Conservation (phyloP, 2,888 invertebrate genomes). For the Netelia fuscicornis region DNA sequence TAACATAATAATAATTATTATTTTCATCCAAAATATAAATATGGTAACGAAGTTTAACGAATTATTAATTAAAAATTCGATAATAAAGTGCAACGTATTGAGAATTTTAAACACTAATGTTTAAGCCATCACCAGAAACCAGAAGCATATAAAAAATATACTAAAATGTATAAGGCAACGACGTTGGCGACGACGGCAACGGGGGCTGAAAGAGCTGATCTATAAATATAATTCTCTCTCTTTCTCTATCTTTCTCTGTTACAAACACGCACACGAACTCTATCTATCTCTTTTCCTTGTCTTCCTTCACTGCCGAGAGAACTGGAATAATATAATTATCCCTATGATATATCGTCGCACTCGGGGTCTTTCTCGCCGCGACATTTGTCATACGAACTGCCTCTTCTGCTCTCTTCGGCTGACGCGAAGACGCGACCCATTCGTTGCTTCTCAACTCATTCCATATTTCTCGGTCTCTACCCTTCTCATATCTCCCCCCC, state of each 20-base stretch:
- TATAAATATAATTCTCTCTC: slow-evolving; percentile 43
- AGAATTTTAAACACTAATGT: too few relatives aligned
- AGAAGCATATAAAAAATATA: too few relatives aligned
- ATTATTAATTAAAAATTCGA: too few relatives aligned
- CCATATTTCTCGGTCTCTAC: slow-evolving; percentile 53
- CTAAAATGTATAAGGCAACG: slow-evolving; percentile 43
- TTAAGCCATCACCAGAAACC: too few relatives aligned
- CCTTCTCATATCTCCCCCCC: slow-evolving; percentile 24
- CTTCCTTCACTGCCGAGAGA: slow-evolving; percentile 64
- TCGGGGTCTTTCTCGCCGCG: slow-evolving; percentile 75
- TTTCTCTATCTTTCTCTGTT: too few relatives aligned
- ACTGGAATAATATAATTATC: slow-evolving; percentile 83
- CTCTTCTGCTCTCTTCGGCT: slow-evolving; percentile 64
- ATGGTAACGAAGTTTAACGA: too few relatives aligned
- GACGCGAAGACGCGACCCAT: slow-evolving; percentile 75
- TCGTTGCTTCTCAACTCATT: slow-evolving; percentile 70
- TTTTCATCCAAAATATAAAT: too few relatives aligned
- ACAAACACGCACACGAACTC: background rate
- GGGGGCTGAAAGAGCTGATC: slow-evolving; percentile 39
- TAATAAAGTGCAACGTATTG: too few relatives aligned
- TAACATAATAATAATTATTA: too few relatives aligned
- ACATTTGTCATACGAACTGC: slow-evolving; percentile 77
- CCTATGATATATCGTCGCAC: slow-evolving; percentile 80
- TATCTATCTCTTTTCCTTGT: slow-evolving; percentile 25
- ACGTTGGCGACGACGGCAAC: slow-evolving; percentile 12